A percentile compares a stretch with the other conserved stretches of the same genome.
phyloP scores from a whole-genome alignment of 2,797 vertebrate species.

The Rhynchonycteris naso region DNA sequence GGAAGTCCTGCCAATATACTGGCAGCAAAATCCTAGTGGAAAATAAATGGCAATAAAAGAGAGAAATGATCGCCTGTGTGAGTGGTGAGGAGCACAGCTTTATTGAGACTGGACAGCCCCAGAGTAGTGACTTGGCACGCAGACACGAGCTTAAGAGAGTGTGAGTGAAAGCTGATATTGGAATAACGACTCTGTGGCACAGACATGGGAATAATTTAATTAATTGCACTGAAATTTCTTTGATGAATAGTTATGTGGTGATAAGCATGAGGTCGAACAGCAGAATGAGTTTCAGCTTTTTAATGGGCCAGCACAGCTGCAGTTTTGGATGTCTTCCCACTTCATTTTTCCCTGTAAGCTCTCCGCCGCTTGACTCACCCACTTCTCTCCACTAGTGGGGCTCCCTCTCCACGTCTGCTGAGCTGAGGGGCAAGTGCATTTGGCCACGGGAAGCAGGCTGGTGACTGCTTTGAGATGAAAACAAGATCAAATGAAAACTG shows the following conservation, averaged over 20 bases:
- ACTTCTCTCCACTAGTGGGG: not conserved
- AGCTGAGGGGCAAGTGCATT: conserved; percentile 64
- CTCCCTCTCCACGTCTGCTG: conserved; percentile 23
- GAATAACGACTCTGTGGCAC: conserved; percentile 91
- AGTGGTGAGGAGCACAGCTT: conserved; percentile 93
- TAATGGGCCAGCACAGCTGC: conserved; percentile 90
- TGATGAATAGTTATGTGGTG: conserved; percentile 96
- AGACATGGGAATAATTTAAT: conserved; percentile 97
- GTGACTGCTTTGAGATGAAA: conserved; percentile 86
- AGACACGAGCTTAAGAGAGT: conserved; percentile 90
- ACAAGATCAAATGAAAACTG: conserved; percentile 86
- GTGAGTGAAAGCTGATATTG: conserved; percentile 94
- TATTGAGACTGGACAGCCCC: conserved; percentile 93
- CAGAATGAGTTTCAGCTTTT: conserved; percentile 90
- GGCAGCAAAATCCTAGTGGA: conserved; percentile 98
- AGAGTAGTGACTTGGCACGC: conserved; percentile 95
- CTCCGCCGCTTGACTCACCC: conserved; percentile 6
- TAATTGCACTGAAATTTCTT: conserved; percentile 97
- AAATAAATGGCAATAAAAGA: conserved; percentile 99
- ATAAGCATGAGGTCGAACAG: conserved; percentile 92
- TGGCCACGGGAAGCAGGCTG: conserved; percentile 77
- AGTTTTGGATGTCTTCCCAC: conserved; percentile 87
- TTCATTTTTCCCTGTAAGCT: conserved; percentile 56
- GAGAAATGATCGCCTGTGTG: conserved; percentile 95
- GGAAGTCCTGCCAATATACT: conserved; percentile 99